Base-by-base conservation (phyloP, 2,888 invertebrate species). In the Dasysyrphus tricinctus region DNA sequence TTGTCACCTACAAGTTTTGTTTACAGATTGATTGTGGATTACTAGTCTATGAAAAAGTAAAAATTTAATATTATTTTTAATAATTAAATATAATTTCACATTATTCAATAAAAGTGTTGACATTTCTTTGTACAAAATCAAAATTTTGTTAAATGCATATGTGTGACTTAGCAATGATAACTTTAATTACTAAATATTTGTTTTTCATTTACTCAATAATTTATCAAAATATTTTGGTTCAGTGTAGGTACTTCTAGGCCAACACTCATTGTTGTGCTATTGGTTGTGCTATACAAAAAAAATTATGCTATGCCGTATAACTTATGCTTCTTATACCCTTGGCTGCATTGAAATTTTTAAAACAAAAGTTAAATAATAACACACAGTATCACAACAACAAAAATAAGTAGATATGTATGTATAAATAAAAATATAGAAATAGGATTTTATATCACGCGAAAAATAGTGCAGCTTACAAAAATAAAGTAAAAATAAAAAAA, bases 361-460 rank as follows among this genome's bases (percentile, higher is more conserved):
- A 75, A 79, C 39, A 79, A 83, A 79, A 70, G 39, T 56, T 57
- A 74, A 47, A 78, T 8, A 54, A 54, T 54, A 54, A 24, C 2
- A 19, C 4, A n/a, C 5, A 8, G 24, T 49, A 54, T 24, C 61
- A 57, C 16, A 79, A 49, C n/a, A 44, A 14, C 63, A 39, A 65
- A 54, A 14, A 5, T 16, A 59, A 11, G 34, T 42, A 24, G 4
- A 8, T 14, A 12, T 32, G 11, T 24, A 24, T 24, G 39, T 24
- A 14, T 54, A 32, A 32, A 34, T 6, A 29, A 63, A 29, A 39
- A 51, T 7, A 16, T 51, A 59, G 56, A 85, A 78, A 77, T 80
- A 59, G 29, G 61, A 74, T 85, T 84, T 85, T 77, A 77, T 80
- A 85, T 77, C 80, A 85, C 63, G 81, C 67, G 74, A 85, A 81